Evolutionary conservation across 2,797 vertebrate species (phyloP), one percentile per base, ranked within the genome.

Genomic region (Hyperoplus immaculatus): DNA sequence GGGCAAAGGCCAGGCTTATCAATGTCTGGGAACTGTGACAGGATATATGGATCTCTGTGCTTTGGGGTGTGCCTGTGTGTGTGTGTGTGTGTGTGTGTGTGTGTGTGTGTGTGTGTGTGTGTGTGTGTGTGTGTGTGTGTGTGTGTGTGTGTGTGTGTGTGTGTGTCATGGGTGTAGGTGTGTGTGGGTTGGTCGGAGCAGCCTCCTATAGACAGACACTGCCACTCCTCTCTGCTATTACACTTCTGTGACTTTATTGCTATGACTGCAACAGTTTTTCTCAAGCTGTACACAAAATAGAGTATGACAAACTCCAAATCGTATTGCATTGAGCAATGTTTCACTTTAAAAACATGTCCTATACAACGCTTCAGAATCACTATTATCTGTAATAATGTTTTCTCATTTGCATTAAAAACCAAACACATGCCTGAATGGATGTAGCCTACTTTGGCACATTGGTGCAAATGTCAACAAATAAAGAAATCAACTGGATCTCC

Each of bases 11-110:
- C 80, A 72, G 67, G 49, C 59, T 64, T 85, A 86, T 87, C 89
- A 77, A 65, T 82, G 72, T 82, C 54, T 79, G 74, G 68, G 75
- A 84, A 77, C 73, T 62, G 80, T 84, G 80, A 86, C 78, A 79
- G 81, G 81, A 88, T 90, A 90, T 86, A 90, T 93, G 83, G 78
- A 80, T 80, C 72, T 85, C 46, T 70, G 56, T 50, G 81, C 62
- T 68, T 82, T 38, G 76, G 71, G 49, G 58, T 76, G 82, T 51
- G 18, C 15, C 51, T 66, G 16, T 57, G 59, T 66, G 72, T 62
- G 58, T 69, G 69, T 69, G 71, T 58, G 53, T 29, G 42, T 62
- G 59, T 62, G 60, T 71, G 53, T 57, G 64, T 41, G 39, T 69
- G 56, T 71, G 57, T 60, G 50, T 57, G 63, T 56, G 63, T 36